A percentile compares a stretch with the other conserved stretches of the same genome.
Evolutionary conservation across 2,797 vertebrate genomes (phyloP).

Genomic region (Sebastes kiyomatsui): DNA sequence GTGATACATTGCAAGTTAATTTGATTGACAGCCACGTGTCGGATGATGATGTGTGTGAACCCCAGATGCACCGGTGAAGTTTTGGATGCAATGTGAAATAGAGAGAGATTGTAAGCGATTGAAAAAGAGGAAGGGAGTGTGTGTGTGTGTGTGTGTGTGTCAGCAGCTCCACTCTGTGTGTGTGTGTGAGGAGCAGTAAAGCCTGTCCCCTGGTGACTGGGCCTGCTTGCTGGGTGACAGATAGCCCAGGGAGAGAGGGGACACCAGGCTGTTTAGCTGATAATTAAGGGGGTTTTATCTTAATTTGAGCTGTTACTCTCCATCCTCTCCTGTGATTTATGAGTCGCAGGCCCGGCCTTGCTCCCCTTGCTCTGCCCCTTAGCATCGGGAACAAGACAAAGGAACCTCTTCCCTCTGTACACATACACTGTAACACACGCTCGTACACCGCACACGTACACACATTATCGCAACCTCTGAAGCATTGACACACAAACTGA

Average conservation of each 20-base stretch:
- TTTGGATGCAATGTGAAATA: conserved; percentile 15
- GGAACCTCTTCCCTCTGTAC: conserved; percentile 51
- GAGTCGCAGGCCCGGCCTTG: conserved; percentile 64
- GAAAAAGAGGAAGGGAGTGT: not conserved
- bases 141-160: conserved; percentile 36
- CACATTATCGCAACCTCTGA: conserved; percentile 26
- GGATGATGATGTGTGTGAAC: not conserved
- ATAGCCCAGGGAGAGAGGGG: conserved; percentile 72
- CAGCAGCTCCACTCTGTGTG: conserved; percentile 37
- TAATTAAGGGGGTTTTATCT: conserved; percentile 87
- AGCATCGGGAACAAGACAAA: conserved; percentile 75
- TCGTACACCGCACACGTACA: conserved; percentile 13
- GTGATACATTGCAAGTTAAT: conserved; percentile 57
- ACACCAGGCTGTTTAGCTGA: conserved; percentile 83
- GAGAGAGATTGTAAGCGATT: conserved; percentile 3
- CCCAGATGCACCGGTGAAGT: not conserved
- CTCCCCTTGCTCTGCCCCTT: conserved; percentile 72
- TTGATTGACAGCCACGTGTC: conserved; percentile 68
- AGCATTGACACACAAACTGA: conserved; percentile 24
- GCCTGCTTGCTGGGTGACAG: conserved; percentile 72
- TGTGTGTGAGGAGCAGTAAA: conserved; percentile 68
- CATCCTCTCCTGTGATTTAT: conserved; percentile 87
- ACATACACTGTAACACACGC: conserved; percentile 19
- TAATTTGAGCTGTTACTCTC: conserved; percentile 88
- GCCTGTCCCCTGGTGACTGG: conserved; percentile 70